Base-by-base conservation (phyloP, 2,797 vertebrate species). In the Lindbergichthys nudifrons region DNA sequence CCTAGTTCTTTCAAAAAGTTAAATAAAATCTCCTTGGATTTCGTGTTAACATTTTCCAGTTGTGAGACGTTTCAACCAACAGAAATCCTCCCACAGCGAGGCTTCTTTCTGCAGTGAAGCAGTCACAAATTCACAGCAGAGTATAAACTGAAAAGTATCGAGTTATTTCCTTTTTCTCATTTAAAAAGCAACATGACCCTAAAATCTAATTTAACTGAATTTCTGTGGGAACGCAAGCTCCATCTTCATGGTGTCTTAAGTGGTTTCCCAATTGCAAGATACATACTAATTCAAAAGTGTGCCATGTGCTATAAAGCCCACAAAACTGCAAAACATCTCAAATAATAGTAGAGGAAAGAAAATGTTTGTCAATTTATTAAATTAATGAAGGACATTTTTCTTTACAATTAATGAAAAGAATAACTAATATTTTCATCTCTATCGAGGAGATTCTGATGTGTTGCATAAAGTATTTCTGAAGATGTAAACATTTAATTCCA, bases 11-110 rank as follows among this genome's bases (percentile, higher is more conserved):
- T 58, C 8, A 65, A 48, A 60, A 14, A 59, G n/a, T 72, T 70
- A 9, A 26, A 63, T 53, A 18, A 61, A 79, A 70, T 19, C 60
- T 30, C 32, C 10, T 46, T 11, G 53, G 60, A 65, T 16, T 51
- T 15, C 46, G 16, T 5, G 5, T 39, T 46, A 51, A 54, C 18
- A 30, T 65, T 61, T 50, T 26, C 21, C 18, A 23, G 11, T 30
- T 60, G 15, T 58, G 51, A 0, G 14, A 23, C 3, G 2, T 53
- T 65, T 71, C 53, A 41, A 56, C 12, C 10, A n/a, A 46, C 21
- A 36, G 19, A 62, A 69, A 52, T 48, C 51, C 65, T 41, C 43
- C 13, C 58, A 64, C 48, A 32, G 45, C 30, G 47, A 60, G 13
- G 30, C 30, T 39, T 11, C 23, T 13, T 18, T 67, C 42, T 70